These are phyloP conservation scores for Nesogale talazaci DNA, from an alignment of 2,113 vertebrate genomes.

Conservation along the genomic window DNA sequence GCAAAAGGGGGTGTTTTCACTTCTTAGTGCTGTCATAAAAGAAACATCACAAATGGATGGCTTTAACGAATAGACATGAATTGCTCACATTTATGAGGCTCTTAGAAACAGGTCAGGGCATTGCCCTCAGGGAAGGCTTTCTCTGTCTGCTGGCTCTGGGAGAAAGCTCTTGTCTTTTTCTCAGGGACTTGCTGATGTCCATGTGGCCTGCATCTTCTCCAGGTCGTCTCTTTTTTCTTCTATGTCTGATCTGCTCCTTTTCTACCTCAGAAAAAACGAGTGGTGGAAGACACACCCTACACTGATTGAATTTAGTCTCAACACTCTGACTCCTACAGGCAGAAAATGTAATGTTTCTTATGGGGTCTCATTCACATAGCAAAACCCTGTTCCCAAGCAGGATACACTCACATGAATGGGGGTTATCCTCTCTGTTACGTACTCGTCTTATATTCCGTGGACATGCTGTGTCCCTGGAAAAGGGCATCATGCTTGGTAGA, in stretches of 20 bases:
- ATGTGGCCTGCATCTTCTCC: background rate
- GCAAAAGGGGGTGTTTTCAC: background rate
- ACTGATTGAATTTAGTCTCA: background rate
- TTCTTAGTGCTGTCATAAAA: background rate
- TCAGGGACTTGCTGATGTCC: background rate
- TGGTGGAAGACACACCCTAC: background rate
- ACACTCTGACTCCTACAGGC: no score
- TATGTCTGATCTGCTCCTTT: background rate
- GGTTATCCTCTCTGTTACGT: background rate
- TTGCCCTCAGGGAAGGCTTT: no score
- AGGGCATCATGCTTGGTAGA: no score
- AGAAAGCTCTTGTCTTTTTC: background rate
- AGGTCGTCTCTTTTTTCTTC: background rate
- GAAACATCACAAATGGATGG: background rate
- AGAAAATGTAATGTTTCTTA: background rate
- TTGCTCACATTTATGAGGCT: no score
- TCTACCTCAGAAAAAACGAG: background rate
- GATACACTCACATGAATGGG: background rate
- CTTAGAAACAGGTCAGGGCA: no score
- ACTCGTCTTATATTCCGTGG: no score
- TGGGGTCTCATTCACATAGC: background rate
- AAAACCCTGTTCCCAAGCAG: background rate
- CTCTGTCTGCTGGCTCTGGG: no score
- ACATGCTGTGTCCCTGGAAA: no score
- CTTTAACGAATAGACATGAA: no score